These are phyloP conservation scores for Pseudois nayaur DNA, from an alignment of 2,113 vertebrate genomes.

Conservation along the genomic window DNA sequence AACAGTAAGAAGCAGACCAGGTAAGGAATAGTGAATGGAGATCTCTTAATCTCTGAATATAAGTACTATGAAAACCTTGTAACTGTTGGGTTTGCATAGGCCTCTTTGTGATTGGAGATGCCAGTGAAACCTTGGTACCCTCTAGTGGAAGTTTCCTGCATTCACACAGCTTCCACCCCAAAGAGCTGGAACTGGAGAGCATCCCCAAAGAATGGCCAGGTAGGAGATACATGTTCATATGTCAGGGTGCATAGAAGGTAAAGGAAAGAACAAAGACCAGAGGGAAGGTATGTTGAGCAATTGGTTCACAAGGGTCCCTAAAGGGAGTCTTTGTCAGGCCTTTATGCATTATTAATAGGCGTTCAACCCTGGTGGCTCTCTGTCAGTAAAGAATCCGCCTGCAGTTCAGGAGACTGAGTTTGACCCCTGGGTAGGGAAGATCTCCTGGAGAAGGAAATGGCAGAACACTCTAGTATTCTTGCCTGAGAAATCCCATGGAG, in stretches of 20 bases:
- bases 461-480: not conserved
- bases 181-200: not conserved
- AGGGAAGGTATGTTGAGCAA: not conserved
- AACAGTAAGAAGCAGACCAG: not conserved
- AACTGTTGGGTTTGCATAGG: not conserved
- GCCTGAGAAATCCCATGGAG: not conserved
- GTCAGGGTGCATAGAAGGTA: not conserved
- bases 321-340: not conserved
- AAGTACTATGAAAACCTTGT: not conserved
- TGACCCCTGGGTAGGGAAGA: not conserved
- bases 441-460: not conserved
- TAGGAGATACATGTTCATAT: not conserved
- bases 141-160: constrained; percentile 66
- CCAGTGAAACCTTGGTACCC: constrained; percentile 53
- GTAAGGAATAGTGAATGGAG: not conserved
- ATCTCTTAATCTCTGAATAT: not conserved
- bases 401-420: not conserved
- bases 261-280: not conserved
- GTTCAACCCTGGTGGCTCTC: not conserved
- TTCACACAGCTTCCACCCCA: not conserved
- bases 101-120: not conserved
- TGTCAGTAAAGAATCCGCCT: not conserved
- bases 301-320: not conserved
- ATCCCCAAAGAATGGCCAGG: not conserved
- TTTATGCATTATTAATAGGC: not conserved